These are phyloP conservation scores for Globia sparganii DNA, from an alignment of 2,888 invertebrate species.

Conservation along the genomic window DNA sequence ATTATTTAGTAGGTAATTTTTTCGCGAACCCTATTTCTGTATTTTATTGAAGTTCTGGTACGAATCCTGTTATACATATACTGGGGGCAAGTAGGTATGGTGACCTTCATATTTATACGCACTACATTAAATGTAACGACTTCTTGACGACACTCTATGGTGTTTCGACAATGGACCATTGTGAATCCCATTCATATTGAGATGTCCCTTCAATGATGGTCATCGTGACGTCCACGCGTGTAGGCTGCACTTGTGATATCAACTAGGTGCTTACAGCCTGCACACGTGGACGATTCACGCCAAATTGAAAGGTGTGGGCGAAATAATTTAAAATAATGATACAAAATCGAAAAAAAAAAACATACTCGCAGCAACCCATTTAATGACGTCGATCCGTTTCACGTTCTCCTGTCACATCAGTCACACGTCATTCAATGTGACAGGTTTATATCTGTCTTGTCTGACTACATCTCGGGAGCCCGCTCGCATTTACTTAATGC, in stretches of 20 bases:
- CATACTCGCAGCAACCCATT: not conserved
- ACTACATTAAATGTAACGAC: conserved; percentile 26
- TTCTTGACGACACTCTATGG: conserved; percentile 6
- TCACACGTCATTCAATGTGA: not conserved
- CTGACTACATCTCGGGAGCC: conserved; percentile 1
- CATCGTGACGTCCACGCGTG: not conserved
- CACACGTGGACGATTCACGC: not conserved
- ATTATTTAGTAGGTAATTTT: not conserved
- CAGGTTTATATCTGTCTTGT: conserved; percentile 14
- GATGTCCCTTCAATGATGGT: conserved; percentile 8
- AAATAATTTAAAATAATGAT: not conserved
- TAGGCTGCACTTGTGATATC: not conserved
- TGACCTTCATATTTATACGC: conserved; percentile 1
- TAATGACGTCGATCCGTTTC: not conserved
- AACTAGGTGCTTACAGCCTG: not conserved
- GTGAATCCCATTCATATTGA: conserved; percentile 29
- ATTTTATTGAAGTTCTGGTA: too few species aligned
- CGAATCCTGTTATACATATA: too few species aligned
- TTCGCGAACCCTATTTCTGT: not conserved
- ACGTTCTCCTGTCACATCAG: not conserved
- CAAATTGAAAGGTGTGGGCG: not conserved
- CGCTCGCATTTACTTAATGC: too few species aligned
- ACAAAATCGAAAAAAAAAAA: not conserved
- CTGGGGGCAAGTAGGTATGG: not conserved
- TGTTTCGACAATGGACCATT: conserved; percentile 28